phyloP scores from a whole-genome alignment of 2,888 invertebrate species.

The Nemurella pictetii region DNA sequence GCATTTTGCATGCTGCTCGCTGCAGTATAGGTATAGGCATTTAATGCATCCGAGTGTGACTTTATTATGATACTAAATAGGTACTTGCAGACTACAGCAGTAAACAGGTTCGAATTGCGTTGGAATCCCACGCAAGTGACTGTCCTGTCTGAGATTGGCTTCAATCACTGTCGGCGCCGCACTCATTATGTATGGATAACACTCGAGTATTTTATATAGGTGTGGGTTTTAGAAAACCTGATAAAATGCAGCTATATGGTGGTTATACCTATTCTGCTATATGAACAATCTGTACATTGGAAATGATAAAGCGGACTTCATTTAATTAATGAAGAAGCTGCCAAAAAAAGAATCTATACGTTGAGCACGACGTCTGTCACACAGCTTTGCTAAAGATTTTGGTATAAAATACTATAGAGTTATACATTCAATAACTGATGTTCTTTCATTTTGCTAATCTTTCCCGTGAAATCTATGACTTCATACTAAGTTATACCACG shows the following conservation, averaged over 20 bases:
- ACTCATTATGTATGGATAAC: background rate
- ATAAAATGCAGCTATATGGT: background rate
- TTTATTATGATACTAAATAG: background rate
- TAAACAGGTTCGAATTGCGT: conserved; percentile 24
- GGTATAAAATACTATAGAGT: too few relatives aligned
- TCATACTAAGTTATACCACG: too few relatives aligned
- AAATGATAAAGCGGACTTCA: background rate
- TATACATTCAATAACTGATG: too few relatives aligned
- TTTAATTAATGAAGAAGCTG: background rate
- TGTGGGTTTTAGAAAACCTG: conserved; percentile 4
- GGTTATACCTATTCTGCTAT: background rate
- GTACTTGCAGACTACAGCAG: background rate
- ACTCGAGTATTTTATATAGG: background rate
- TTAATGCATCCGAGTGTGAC: conserved; percentile 2
- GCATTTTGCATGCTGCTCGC: background rate
- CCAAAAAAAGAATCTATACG: background rate
- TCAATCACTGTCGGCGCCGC: background rate
- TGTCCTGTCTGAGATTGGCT: background rate
- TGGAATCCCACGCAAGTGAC: conserved; percentile 23
- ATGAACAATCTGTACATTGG: background rate
- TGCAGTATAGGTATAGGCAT: background rate
- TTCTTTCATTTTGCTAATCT: too few relatives aligned
- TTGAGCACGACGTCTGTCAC: background rate
- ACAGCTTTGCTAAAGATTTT: too few relatives aligned
- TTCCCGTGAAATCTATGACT: too few relatives aligned